These are phyloP conservation scores for Polymixis flavicincta DNA, from an alignment of 2,888 invertebrate species.

Conservation along the genomic window DNA sequence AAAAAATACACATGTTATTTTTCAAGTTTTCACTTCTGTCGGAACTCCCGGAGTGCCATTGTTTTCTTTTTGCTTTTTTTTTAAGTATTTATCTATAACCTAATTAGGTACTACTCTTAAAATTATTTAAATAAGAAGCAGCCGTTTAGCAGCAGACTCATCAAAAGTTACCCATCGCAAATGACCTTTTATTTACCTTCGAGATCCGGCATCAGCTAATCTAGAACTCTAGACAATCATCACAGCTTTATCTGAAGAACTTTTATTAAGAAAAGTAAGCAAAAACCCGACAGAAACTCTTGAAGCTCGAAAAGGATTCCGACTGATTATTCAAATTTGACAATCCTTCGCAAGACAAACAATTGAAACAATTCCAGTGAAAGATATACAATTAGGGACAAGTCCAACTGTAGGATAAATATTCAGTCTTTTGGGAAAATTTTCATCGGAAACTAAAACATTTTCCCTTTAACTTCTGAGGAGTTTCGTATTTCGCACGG, in stretches of 20 bases:
- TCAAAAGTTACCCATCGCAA: constrained; percentile 15
- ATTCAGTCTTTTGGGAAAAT: constrained; percentile 52
- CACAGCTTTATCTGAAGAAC: constrained; percentile 49
- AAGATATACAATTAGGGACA: constrained; percentile 78
- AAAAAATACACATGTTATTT: too few relatives aligned
- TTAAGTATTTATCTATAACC: too few relatives aligned
- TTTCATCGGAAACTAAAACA: constrained; percentile 54
- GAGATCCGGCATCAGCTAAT: constrained; percentile 32
- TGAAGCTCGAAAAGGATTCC: constrained; percentile 52
- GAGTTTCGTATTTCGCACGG: constrained; percentile 39
- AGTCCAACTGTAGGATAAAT: constrained; percentile 73
- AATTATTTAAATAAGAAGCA: background rate
- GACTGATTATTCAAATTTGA: constrained; percentile 74
- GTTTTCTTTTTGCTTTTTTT: too few relatives aligned
- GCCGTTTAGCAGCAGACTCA: constrained; percentile 1
- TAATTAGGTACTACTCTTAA: background rate
- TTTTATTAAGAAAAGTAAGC: constrained; percentile 51
- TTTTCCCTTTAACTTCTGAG: constrained; percentile 37
- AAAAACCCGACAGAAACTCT: constrained; percentile 50
- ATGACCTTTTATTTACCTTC: constrained; percentile 31
- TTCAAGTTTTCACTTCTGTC: too few relatives aligned
- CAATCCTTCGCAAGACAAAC: constrained; percentile 73
- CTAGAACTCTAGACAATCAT: constrained; percentile 58
- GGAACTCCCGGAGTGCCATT: too few relatives aligned
- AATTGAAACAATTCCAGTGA: constrained; percentile 70